These are phyloP conservation scores for Charanyca ferruginea DNA, from an alignment of 2,888 invertebrate species.

Conservation along the genomic window DNA sequence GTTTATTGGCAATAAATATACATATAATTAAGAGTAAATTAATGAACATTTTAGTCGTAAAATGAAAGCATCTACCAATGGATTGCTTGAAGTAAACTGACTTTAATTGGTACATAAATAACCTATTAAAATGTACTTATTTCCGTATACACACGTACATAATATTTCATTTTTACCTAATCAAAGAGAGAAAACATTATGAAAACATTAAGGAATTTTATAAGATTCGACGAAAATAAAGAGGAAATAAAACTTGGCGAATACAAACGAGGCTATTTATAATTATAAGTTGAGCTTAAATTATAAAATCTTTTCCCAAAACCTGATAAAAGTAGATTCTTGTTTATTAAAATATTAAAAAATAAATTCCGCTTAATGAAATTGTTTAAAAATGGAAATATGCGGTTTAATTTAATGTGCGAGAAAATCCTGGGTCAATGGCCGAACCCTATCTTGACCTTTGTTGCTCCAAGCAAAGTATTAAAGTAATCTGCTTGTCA, in stretches of 20 bases:
- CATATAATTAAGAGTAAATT: background rate
- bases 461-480: conserved; percentile 12
- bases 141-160: conserved; percentile 4
- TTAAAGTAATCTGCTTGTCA: conserved; percentile 18
- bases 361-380: conserved; percentile 18
- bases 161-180: background rate
- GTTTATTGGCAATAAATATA: conserved; percentile 15
- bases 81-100: background rate
- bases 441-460: conserved; percentile 40
- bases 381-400: conserved; percentile 30
- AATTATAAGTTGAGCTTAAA: background rate
- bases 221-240: background rate
- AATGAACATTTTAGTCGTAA: background rate
- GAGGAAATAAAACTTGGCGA: background rate
- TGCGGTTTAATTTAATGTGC: background rate
- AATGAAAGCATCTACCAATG: background rate
- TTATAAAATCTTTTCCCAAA: background rate
- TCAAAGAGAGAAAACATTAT: background rate
- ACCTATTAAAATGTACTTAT: background rate
- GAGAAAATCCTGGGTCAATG: conserved; percentile 35
- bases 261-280: no score
- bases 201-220: background rate
- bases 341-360: conserved; percentile 7
- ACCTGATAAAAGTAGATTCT: background rate
- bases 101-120: background rate